Conservation (phyloP, 2,113 vertebrate genomes). For the Pseudolaguvia tuberculata region DNA sequence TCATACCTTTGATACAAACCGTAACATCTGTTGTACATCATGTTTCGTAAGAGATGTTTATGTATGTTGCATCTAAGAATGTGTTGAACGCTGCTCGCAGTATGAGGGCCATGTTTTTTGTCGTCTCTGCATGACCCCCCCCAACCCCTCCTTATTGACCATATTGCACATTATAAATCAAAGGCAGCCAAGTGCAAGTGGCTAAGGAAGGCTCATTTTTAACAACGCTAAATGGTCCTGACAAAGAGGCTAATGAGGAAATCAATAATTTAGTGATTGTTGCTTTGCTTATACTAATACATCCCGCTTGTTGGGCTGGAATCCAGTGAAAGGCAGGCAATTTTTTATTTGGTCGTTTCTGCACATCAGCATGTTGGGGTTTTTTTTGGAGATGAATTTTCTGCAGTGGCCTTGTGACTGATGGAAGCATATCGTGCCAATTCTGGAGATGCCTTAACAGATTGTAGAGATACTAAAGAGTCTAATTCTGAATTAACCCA, state of each 20-base stretch:
- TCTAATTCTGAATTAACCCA: slow-evolving; percentile 20
- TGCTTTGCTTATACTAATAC: slow-evolving; percentile 84
- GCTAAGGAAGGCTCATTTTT: slow-evolving; percentile 88
- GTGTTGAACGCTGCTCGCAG: slow-evolving; percentile 36
- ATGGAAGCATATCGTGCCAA: slow-evolving; percentile 22
- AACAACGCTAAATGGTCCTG: slow-evolving; percentile 92
- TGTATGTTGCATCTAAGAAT: slow-evolving; percentile 25
- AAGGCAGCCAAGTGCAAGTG: slow-evolving; percentile 73
- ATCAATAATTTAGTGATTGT: slow-evolving; percentile 94
- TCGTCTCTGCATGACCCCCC: slow-evolving; percentile 36
- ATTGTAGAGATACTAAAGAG: slow-evolving; percentile 23
- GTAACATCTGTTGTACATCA: slow-evolving; percentile 31
- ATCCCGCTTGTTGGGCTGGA: slow-evolving; percentile 59
- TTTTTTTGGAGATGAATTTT: slow-evolving; percentile 54
- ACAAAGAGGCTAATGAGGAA: slow-evolving; percentile 84
- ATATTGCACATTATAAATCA: slow-evolving; percentile 92
- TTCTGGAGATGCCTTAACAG: slow-evolving; percentile 28
- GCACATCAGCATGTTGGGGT: slow-evolving; percentile 63
- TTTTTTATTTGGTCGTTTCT: slow-evolving; percentile 64
- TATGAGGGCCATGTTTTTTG: slow-evolving; percentile 23
- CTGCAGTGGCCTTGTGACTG: slow-evolving; percentile 39
- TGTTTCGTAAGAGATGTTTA: slow-evolving; percentile 31
- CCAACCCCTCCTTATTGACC: slow-evolving; percentile 63
- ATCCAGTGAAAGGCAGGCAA: slow-evolving; percentile 54
- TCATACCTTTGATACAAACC: slow-evolving; percentile 18